Conservation (phyloP, 2,888 invertebrate genomes). For the Eilema griseolum region DNA sequence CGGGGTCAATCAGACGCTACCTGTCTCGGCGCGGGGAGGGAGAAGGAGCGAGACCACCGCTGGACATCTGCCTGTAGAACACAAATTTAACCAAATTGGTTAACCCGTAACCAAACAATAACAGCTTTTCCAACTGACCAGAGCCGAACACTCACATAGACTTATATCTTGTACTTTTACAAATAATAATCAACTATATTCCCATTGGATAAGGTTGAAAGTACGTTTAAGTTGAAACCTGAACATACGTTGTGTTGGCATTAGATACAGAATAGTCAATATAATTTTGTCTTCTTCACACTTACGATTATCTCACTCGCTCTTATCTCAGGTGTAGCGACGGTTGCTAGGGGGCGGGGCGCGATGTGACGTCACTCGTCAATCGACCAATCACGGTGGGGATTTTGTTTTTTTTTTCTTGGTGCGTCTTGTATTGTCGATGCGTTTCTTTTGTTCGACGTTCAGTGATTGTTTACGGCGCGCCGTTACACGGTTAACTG, state of each 20-base stretch:
- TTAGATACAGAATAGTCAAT: constrained; percentile 57
- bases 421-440: constrained; percentile 71
- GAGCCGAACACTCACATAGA: constrained; percentile 46
- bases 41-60: constrained; percentile 66
- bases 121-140: constrained; percentile 85
- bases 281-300: constrained; percentile 74
- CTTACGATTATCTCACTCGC: constrained; percentile 68
- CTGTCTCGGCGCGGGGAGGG: constrained; percentile 55
- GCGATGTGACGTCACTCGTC: constrained; percentile 76
- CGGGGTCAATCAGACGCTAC: constrained; percentile 69
- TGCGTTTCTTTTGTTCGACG: constrained; percentile 72
- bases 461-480: constrained; percentile 67
- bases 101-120: constrained; percentile 86
- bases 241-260: constrained; percentile 49
- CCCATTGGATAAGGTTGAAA: accelerated
- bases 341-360: constrained; percentile 85
- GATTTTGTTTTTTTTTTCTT: constrained; percentile 77
- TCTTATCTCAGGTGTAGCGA: constrained; percentile 84
- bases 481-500: constrained; percentile 66
- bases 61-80: constrained; percentile 83
- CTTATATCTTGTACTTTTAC: constrained; percentile 28
- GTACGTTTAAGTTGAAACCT: constrained; percentile 17
- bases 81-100: constrained; percentile 87
- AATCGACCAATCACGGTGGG: constrained; percentile 72
- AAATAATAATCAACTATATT: constrained; percentile 46